A percentile compares a stretch with the other conserved stretches of the same genome.
These are phyloP conservation scores for Sitta carolinensis DNA, from an alignment of 2,797 vertebrate genomes.

Conservation along the genomic window DNA sequence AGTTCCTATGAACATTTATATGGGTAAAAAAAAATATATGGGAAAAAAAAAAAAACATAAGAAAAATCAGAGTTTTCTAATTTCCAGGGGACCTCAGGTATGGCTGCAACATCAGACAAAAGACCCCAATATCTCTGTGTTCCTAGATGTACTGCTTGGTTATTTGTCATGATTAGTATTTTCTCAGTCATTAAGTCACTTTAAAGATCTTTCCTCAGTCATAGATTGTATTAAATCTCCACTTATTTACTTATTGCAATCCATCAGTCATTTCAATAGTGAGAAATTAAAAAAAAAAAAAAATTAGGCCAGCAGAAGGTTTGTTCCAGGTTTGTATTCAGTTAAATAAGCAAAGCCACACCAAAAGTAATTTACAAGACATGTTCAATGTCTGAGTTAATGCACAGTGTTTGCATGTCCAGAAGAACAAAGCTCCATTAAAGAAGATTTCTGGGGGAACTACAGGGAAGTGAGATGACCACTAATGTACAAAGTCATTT, in stretches of 20 bases:
- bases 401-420: neutral
- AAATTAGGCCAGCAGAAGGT: neutral
- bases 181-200: conserved; percentile 17
- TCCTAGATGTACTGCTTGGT: neutral
- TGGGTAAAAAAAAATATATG: neutral
- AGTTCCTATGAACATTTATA: neutral
- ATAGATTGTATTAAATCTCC: neutral
- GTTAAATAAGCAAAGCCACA: neutral
- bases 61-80: neutral
- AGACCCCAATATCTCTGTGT: neutral
- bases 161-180: conserved; percentile 49
- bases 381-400: neutral
- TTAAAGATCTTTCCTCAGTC: conserved; percentile 10
- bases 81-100: neutral
- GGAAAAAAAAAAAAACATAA: neutral
- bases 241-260: conserved; percentile 29
- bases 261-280: neutral
- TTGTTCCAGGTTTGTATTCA: neutral
- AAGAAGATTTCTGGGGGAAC: neutral
- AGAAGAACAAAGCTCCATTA: neutral
- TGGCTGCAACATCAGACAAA: neutral
- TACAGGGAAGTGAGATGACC: neutral
- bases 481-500: neutral
- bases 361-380: neutral
- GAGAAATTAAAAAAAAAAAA: neutral